These are phyloP conservation scores for Eurois occulta DNA, from an alignment of 2,888 invertebrate species.

Conservation along the genomic window DNA sequence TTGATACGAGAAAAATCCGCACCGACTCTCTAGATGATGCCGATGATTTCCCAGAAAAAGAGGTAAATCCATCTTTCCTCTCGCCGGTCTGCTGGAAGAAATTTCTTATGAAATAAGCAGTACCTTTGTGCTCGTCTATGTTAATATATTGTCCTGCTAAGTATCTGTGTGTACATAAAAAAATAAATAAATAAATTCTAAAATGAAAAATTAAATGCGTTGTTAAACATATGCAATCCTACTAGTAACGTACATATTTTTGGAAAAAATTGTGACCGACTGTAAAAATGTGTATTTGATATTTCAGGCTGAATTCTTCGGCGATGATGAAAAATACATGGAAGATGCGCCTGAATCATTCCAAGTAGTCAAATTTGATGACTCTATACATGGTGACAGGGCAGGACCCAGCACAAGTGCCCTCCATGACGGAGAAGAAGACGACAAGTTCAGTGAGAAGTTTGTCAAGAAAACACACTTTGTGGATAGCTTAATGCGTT, in stretches of 20 bases:
- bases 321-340: constrained; percentile 79
- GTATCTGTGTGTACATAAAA: no score
- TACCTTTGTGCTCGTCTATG: no score
- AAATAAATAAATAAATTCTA: no score
- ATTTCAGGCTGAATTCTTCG: constrained; percentile 84
- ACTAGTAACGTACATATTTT: background rate
- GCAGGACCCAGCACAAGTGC: constrained; percentile 72
- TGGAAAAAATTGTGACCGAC: background rate
- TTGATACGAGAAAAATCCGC: constrained; percentile 86
- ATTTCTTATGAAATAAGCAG: no score
- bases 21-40: constrained; percentile 89
- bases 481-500: constrained; percentile 78
- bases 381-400: constrained; percentile 59
- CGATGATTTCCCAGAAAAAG: constrained; percentile 89
- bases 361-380: constrained; percentile 65
- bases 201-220: background rate
- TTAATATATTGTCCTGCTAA: no score
- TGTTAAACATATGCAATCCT: background rate
- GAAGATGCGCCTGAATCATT: constrained; percentile 71
- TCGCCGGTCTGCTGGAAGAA: no score
- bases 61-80: no score
- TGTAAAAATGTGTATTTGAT: background rate
- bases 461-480: constrained; percentile 79
- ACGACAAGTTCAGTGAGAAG: constrained; percentile 73
- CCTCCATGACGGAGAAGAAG: constrained; percentile 68